Evolutionary conservation across 2,888 invertebrate species (phyloP).

Genomic region (Standfussiana lucernea): DNA sequence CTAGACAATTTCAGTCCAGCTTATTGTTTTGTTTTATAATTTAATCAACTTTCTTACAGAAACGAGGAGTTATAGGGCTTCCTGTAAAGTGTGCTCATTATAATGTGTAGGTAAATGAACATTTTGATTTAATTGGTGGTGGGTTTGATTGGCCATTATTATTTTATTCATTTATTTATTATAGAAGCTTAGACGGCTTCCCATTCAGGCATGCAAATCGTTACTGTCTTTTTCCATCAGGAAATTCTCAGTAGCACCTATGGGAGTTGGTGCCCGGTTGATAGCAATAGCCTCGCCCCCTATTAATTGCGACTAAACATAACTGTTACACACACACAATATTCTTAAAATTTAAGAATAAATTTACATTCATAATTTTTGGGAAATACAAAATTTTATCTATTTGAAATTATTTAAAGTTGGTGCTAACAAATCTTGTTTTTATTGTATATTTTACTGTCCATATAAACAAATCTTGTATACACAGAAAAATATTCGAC

Average conservation of each 20-base stretch:
- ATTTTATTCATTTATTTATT: constrained; percentile 26
- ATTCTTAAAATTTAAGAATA: background rate
- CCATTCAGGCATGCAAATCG: too few species aligned
- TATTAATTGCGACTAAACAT: background rate
- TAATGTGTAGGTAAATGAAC: constrained; percentile 78
- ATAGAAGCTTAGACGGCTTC: background rate
- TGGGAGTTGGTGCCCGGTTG: background rate
- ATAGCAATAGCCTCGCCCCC: background rate
- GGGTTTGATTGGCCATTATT: constrained; percentile 57
- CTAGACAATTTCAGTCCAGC: constrained; percentile 6
- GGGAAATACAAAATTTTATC: background rate
- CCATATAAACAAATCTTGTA: background rate
- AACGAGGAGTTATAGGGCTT: constrained; percentile 83
- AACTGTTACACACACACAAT: too few species aligned
- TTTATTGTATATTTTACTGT: too few species aligned
- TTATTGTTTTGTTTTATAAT: constrained; percentile 58
- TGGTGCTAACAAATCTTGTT: background rate
- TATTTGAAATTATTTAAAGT: background rate
- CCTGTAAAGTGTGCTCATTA: constrained; percentile 67
- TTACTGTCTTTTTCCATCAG: background rate
- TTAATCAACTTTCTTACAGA: constrained; percentile 81
- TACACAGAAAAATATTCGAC: background rate
- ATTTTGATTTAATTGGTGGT: constrained; percentile 75
- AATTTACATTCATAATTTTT: background rate
- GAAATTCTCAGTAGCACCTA: background rate